Evolutionary conservation across 2,113 vertebrate genomes (phyloP), one percentile per base, ranked within the genome.

Genomic region (Irena cyanogastra): DNA sequence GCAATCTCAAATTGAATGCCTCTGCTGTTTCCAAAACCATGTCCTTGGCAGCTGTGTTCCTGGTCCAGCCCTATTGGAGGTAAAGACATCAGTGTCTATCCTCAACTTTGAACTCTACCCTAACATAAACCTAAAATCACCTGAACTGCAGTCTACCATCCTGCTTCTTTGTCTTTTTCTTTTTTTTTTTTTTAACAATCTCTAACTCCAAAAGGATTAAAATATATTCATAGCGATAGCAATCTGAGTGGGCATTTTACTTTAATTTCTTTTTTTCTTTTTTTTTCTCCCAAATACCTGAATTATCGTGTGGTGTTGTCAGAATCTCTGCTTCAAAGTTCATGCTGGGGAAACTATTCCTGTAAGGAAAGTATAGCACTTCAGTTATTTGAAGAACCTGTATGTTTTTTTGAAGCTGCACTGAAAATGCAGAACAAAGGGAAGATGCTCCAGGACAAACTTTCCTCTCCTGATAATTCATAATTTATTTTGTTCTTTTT

Each of bases 301-400:
- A 94, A 94, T 96, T 92, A 82, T 97, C 90, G 3, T 79, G 88
- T 83, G 95, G 85, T 83, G 89, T 70, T 83, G 96, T 93, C 94
- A 97, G 85, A 94, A 93, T 94, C 95, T 95, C 95, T 93, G 87
- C 94, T 95, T 97, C 94, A 94, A 97, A 97, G 83, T 93, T 96
- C 83, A 82, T 95, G 91, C 92, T 95, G 92, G 91, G 85, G 77
- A 94, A 95, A 89, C 92, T 97, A 87, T 93, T 96, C 90, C 95
- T 95, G 92, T 72, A 96, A 96, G 92, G 89, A 94, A 97, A 96
- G 89, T 85, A 95, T 59, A 94, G 77, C 50, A 87, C 69, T 96
- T 95, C 49, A 75, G 93, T 95, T 93, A 93, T 94, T 82, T 92
- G 81, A 94, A 93, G 61, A 96, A 96, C 74, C 84, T 91, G 61